Evolutionary conservation across 2,797 vertebrate genomes (phyloP).

Genomic region (Echeneis naucrates): DNA sequence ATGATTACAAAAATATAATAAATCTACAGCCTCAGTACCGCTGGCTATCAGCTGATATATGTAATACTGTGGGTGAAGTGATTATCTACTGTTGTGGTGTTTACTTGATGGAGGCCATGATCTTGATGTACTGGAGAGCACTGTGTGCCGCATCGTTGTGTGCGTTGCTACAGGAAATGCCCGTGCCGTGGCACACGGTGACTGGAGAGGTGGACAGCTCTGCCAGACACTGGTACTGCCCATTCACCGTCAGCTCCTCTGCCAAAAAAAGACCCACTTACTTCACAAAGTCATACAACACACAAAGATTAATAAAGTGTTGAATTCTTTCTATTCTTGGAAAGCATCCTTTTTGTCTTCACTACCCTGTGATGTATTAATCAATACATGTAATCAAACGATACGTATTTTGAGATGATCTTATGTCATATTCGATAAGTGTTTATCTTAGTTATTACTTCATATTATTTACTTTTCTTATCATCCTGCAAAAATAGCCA

Average conservation of each 20-base stretch:
- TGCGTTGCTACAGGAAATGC: slow-evolving; percentile 87
- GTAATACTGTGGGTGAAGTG: slow-evolving; percentile 1
- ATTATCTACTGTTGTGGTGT: background rate
- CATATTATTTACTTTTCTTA: too few relatives aligned
- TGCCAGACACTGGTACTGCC: slow-evolving; percentile 88
- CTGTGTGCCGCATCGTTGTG: slow-evolving; percentile 89
- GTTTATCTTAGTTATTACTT: background rate
- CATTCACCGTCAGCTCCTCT: slow-evolving; percentile 90
- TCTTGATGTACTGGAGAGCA: slow-evolving; percentile 89
- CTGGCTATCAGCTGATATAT: slow-evolving; percentile 18
- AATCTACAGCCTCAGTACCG: slow-evolving; percentile 2
- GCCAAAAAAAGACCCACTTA: slow-evolving; percentile 58
- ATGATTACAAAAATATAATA: slow-evolving; percentile 52
- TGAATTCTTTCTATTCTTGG: background rate
- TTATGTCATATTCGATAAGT: background rate
- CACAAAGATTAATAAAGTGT: background rate
- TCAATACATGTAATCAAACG: background rate
- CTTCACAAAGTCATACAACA: too few relatives aligned
- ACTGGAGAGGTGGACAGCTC: slow-evolving; percentile 88
- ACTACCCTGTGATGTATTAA: background rate
- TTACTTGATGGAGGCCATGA: slow-evolving; percentile 81
- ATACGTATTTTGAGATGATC: background rate
- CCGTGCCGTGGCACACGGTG: slow-evolving; percentile 88
- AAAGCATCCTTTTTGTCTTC: background rate
- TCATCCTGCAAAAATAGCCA: too few relatives aligned